phyloP scores from a whole-genome alignment of 2,888 invertebrate species.

The Anorthoa munda region DNA sequence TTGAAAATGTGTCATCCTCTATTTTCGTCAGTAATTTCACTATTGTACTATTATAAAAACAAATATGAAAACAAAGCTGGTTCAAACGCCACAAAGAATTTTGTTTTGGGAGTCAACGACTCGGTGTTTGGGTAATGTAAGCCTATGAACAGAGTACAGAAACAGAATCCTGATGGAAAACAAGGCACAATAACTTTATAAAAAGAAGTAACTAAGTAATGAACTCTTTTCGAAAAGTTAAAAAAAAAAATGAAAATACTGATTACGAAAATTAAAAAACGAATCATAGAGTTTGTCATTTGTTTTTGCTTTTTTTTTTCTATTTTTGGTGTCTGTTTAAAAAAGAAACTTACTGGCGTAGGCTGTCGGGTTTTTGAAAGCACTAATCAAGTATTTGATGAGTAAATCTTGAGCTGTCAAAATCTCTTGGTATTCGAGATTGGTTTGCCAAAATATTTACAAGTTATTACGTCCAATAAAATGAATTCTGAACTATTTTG shows the following conservation, averaged over 20 bases:
- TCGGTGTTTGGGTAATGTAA: conserved; percentile 29
- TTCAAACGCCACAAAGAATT: conserved; percentile 35
- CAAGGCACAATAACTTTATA: background rate
- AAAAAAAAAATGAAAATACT: background rate
- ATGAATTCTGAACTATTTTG: background rate
- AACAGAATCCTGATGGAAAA: conserved; percentile 24
- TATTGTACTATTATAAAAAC: conserved; percentile 6
- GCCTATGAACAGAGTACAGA: conserved; percentile 21
- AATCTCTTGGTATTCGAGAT: background rate
- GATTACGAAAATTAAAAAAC: background rate
- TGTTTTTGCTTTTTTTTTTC: background rate
- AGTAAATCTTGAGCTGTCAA: background rate
- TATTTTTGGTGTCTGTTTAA: background rate
- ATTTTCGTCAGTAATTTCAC: background rate
- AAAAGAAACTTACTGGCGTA: background rate
- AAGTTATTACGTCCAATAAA: background rate
- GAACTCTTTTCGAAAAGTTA: background rate
- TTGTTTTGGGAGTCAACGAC: conserved; percentile 34
- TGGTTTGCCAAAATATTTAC: conserved; percentile 5
- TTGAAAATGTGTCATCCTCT: background rate
- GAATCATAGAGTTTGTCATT: background rate
- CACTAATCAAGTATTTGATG: background rate
- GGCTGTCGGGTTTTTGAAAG: background rate
- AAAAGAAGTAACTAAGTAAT: background rate
- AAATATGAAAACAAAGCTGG: conserved; percentile 6